Evolutionary conservation across 1,140 invertebrate genomes (phyloP).

Genomic region (Wiebesia pumilae): DNA sequence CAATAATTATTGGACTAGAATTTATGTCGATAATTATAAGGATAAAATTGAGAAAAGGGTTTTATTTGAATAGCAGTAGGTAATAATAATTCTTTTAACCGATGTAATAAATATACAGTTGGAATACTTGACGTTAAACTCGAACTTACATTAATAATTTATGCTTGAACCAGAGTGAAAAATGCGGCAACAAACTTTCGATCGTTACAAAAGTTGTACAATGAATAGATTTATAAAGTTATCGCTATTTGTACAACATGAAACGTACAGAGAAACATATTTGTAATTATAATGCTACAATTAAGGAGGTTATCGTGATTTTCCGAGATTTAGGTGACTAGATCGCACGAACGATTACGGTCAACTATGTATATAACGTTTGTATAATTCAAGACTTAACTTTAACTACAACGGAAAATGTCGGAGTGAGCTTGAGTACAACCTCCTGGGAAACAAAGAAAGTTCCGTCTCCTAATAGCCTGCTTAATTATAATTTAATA

Average conservation of each 20-base stretch:
- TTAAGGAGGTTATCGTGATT: constrained; percentile 72
- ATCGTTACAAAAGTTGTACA: constrained; percentile 8
- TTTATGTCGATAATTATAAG: not conserved
- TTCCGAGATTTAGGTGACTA: constrained; percentile 65
- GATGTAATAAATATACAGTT: not conserved
- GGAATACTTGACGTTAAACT: not conserved
- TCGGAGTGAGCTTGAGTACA: constrained; percentile 35
- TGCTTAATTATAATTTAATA: constrained; percentile 28
- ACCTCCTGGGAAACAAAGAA: constrained; percentile 67
- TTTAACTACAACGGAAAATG: constrained; percentile 72
- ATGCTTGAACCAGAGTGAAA: not conserved
- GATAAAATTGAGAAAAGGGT: not conserved
- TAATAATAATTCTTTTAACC: not conserved
- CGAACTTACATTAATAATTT: constrained; percentile 1
- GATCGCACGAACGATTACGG: constrained; percentile 70
- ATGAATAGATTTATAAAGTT: constrained; percentile 29
- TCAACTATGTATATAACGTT: constrained; percentile 52
- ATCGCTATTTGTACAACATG: constrained; percentile 37
- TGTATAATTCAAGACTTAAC: constrained; percentile 57
- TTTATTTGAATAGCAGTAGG: not conserved
- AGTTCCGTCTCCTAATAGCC: constrained; percentile 10
- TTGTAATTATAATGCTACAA: constrained; percentile 74
- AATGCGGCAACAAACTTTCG: not conserved
- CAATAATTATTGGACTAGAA: not conserved
- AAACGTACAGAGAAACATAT: constrained; percentile 54